Base-by-base conservation (phyloP, 2,797 vertebrate genomes). In the Parambassis ranga region DNA sequence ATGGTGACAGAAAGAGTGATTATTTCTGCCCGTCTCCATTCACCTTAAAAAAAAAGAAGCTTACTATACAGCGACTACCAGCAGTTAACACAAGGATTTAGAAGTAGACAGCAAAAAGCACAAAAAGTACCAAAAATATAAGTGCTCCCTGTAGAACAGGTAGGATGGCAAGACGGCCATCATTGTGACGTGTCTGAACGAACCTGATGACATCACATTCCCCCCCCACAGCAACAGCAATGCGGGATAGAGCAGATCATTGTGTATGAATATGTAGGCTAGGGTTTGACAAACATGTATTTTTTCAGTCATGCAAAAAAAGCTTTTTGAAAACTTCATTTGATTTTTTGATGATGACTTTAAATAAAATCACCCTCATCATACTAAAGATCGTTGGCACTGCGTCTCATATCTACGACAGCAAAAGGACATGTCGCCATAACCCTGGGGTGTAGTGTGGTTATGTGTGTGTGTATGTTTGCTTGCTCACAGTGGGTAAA, bases 401-500 rank as follows among this genome's bases (percentile, higher is more conserved):
- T 65, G 22, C 35, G n/a, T n/a, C 16, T n/a, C 8, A 10, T 33
- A 38, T 36, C 27, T 48, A 28, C 19, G 24, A 20, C 33, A 26
- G 27, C 35, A 42, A 65, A 65, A 33, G 63, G 30, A 35, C 16
- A 33, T 18, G 42, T 43, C 4, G n/a, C 19, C 48, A 24, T 19
- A 48, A 70, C 46, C 42, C 41, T 49, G 19, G 5, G 39, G 14
- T 50, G 44, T 48, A 22, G 14, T 50, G 44, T 48, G 22, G 11
- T 41, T 71, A 28, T 60, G 5, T 46, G 4, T 1, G n/a, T 60
- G 43, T 65, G 13, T 50, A 30, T 53, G 30, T 73, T 63, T 60
- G 38, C 35, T 63, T 49, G 46, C 35, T 82, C 77, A 79, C 71
- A 79, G 47, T 64, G 63, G 32, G 55, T 68, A 80, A 56, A 4